Conservation (phyloP, 2,888 invertebrate species). For the Barypeithes pellucidus region DNA sequence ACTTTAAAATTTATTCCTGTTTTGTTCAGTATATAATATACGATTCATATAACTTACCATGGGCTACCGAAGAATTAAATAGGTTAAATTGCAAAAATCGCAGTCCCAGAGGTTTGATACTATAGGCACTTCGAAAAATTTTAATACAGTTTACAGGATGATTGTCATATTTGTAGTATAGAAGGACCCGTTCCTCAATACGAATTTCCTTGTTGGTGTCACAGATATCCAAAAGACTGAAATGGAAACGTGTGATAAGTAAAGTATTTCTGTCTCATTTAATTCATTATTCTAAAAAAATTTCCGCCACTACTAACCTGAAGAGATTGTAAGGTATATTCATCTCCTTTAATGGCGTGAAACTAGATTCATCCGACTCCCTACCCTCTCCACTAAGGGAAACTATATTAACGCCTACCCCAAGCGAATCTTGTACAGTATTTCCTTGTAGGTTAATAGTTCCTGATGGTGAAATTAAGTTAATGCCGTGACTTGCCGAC, state of each 20-base stretch:
- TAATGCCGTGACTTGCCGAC: conserved; percentile 93
- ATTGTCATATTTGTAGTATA: conserved; percentile 98
- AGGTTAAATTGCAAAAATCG: conserved; percentile 92
- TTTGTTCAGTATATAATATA: not conserved
- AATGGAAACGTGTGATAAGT: conserved; percentile 8
- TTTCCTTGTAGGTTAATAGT: conserved; percentile 85
- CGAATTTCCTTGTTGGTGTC: conserved; percentile 93
- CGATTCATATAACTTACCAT: conserved; percentile 71
- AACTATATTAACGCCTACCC: conserved; percentile 91
- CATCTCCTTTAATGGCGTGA: conserved; percentile 86
- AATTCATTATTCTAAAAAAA: too few relatives aligned
- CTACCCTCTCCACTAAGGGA: conserved; percentile 95
- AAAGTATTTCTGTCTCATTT: too few relatives aligned
- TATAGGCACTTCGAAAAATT: conserved; percentile 90
- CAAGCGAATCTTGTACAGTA: conserved; percentile 85
- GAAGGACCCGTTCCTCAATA: conserved; percentile 89
- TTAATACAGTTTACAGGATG: conserved; percentile 98
- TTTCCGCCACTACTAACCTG: conserved; percentile 51
- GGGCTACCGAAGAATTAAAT: conserved; percentile 88
- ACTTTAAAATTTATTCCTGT: not conserved
- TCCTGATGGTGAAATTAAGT: conserved; percentile 90
- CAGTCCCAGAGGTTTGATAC: conserved; percentile 91
- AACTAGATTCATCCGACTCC: conserved; percentile 90
- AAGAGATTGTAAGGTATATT: conserved; percentile 93
- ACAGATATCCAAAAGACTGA: conserved; percentile 95